These are phyloP conservation scores for Drosophila lacteicornis DNA, from an alignment of 1,140 invertebrate genomes.

Conservation along the genomic window DNA sequence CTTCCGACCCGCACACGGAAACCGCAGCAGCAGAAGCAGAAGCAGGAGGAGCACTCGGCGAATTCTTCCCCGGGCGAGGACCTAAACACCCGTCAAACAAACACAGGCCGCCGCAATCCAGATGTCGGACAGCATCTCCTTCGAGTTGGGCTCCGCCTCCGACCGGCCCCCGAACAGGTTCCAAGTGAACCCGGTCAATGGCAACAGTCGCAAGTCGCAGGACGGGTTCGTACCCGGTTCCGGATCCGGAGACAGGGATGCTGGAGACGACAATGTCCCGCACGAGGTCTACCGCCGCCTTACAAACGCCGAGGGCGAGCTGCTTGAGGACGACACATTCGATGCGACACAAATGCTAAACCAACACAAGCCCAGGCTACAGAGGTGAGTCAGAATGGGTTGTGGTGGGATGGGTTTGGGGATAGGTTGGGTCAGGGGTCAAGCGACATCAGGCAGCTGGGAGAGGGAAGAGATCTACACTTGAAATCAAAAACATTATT, in stretches of 20 bases:
- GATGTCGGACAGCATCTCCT: conserved; percentile 79
- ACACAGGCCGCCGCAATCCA: conserved; percentile 13
- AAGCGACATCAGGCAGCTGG: neutral
- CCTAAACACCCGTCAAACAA: conserved; percentile 23
- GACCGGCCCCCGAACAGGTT: conserved; percentile 81
- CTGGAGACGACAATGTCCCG: conserved; percentile 53
- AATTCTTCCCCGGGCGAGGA: conserved; percentile 39
- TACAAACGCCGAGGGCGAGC: conserved; percentile 76
- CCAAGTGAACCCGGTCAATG: conserved; percentile 84
- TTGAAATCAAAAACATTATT: too few species aligned
- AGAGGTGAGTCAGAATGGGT: conserved; percentile 55
- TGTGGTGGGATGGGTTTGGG: neutral
- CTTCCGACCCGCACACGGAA: conserved; percentile 47
- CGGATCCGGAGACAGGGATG: conserved; percentile 9
- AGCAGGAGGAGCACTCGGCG: conserved; percentile 31
- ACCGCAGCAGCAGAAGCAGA: conserved; percentile 44
- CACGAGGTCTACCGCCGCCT: conserved; percentile 79
- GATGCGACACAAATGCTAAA: conserved; percentile 75
- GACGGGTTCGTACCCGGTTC: conserved; percentile 9
- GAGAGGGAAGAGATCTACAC: neutral
- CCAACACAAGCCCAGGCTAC: conserved; percentile 67
- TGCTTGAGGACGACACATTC: conserved; percentile 79
- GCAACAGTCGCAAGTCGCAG: conserved; percentile 69
- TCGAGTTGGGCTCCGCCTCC: conserved; percentile 78
- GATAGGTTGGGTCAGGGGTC: conserved; percentile 12